Evolutionary conservation across 1,140 invertebrate genomes (phyloP), one percentile per base, ranked within the genome.

Genomic region (Pissodes strobi): DNA sequence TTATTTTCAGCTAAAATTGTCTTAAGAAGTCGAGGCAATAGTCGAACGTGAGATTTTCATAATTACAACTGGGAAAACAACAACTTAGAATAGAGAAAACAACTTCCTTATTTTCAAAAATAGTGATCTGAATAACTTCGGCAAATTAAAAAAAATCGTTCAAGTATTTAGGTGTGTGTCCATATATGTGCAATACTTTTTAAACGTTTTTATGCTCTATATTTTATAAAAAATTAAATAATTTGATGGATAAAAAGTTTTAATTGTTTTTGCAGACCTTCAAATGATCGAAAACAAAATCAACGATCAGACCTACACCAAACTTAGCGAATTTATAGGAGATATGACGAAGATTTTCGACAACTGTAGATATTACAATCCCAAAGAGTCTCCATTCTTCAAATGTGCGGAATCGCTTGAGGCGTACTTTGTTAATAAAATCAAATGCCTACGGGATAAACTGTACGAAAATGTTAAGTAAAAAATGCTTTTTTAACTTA

Each of bases 341-440:
- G 95, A 98, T 77, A 94, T 98, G 86, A 97, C 93, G 37, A 95
- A 96, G 78, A 96, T 98, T 74, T 98, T 98, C 81, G 95, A 99
- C 79, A 99, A 99, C 80, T 98, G 95, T 85, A 88, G 95, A 55
- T 95, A 95, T 72, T 98, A 96, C 79, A 98, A 98, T 83, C 91
- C 94, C 23, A 90, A 91, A 74, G 94, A 96, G 76, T 95, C 94
- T 13, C 91, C 93, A 43, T 97, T 98, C 79, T 97, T 91, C 79
- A 92, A 94, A 71, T 97, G 94, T 82, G 97, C 96, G 3, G 93
- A 97, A 78, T 88, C 90, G 21, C 81, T 99, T 27, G 95, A 99
- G 81, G 89, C 89, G n/a, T 98, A 90, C 78, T 98, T 98, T 85
- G 93, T 95, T 74, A 90, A 91, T 79, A 93, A 93, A 83, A 91